Evolutionary conservation across 2,888 invertebrate genomes (phyloP).

Genomic region (Microplitis deprimator): DNA sequence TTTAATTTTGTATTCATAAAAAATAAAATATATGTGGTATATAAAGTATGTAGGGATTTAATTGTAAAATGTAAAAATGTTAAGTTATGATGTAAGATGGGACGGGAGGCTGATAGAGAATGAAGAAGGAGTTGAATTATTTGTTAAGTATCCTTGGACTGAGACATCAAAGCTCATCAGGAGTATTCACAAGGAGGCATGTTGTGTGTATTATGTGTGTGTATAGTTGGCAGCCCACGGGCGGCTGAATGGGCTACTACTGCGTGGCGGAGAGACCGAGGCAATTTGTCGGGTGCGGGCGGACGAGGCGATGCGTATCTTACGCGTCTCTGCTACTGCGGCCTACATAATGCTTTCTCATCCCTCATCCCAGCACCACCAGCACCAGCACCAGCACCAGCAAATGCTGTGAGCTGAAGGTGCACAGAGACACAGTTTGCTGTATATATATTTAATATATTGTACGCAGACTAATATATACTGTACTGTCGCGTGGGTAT

Average conservation of each 20-base stretch:
- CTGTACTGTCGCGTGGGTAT: slow-evolving; percentile 33
- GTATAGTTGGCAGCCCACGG: slow-evolving; percentile 41
- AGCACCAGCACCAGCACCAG: slow-evolving; percentile 31
- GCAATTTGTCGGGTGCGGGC: slow-evolving; percentile 64
- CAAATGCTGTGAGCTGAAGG: background rate
- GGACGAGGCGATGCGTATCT: slow-evolving; percentile 64
- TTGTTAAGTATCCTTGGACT: slow-evolving; percentile 50
- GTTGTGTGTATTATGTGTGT: slow-evolving; percentile 8
- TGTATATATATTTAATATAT: background rate
- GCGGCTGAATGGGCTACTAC: slow-evolving; percentile 41
- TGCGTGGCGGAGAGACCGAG: slow-evolving; percentile 42
- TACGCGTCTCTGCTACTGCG: slow-evolving; percentile 61
- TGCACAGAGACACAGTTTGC: background rate
- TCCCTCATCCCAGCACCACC: slow-evolving; percentile 59
- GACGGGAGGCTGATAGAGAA: slow-evolving; percentile 7
- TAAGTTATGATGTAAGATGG: background rate
- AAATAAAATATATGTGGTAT: background rate
- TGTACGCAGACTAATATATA: slow-evolving; percentile 25
- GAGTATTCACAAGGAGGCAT: slow-evolving; percentile 39
- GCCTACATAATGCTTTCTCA: slow-evolving; percentile 61
- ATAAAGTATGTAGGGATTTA: background rate
- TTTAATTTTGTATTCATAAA: background rate
- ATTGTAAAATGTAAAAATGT: background rate
- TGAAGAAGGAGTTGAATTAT: slow-evolving; percentile 22
- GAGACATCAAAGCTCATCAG: slow-evolving; percentile 64